Percentiles rank a stretch among this genome's conserved stretches.
Evolutionary conservation across 2,888 invertebrate genomes (phyloP).

Genomic region (Choristoneura rosaceana): DNA sequence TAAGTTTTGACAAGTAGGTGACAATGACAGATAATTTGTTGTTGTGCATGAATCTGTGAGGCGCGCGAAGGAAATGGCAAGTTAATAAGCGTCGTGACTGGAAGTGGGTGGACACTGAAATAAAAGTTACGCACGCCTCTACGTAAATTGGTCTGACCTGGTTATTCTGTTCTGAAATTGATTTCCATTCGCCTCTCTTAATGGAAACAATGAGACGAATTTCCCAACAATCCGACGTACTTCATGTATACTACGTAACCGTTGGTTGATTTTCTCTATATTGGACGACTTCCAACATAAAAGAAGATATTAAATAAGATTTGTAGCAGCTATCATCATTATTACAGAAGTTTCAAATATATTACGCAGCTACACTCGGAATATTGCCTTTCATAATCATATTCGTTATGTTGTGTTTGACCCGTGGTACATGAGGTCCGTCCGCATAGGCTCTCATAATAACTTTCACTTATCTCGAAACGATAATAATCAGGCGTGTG

Average conservation of each 20-base stretch:
- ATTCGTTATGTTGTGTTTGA: conserved; percentile 27
- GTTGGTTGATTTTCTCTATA: conserved; percentile 22
- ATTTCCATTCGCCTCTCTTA: conserved; percentile 26
- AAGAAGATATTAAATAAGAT: conserved; percentile 24
- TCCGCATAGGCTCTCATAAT: conserved; percentile 57
- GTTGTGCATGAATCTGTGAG: conserved; percentile 31
- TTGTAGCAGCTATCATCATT: conserved; percentile 34
- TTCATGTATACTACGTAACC: not conserved
- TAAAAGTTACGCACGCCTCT: conserved; percentile 37
- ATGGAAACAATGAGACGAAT: conserved; percentile 17
- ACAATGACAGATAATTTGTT: conserved; percentile 53
- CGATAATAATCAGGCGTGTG: conserved; percentile 67
- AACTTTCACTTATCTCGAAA: conserved; percentile 74
- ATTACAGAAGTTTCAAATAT: conserved; percentile 36
- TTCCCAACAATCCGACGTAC: conserved; percentile 15
- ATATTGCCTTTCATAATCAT: conserved; percentile 1
- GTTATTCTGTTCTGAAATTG: conserved; percentile 31
- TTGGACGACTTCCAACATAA: conserved; percentile 34
- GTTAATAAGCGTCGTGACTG: conserved; percentile 32
- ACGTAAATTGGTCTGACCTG: conserved; percentile 30
- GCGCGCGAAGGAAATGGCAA: conserved; percentile 29
- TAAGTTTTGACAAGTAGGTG: conserved; percentile 63
- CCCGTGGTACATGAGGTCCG: conserved; percentile 34
- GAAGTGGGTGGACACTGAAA: conserved; percentile 24
- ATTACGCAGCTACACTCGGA: conserved; percentile 14